These are phyloP conservation scores for Saturnia pavonia DNA, from an alignment of 2,888 invertebrate species.

Conservation along the genomic window DNA sequence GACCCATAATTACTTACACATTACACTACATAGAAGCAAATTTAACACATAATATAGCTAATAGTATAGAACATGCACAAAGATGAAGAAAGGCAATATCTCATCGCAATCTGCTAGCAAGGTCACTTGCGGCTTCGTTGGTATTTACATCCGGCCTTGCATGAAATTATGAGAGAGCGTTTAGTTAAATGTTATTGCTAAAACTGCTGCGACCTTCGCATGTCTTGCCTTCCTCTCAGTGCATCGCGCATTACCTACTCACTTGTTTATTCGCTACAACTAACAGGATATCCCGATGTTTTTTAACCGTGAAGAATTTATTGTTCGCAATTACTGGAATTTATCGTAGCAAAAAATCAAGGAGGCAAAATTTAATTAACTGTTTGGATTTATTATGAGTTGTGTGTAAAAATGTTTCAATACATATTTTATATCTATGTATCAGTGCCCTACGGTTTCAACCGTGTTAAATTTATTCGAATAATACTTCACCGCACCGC, in stretches of 20 bases:
- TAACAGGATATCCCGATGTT: background rate
- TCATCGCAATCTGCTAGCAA: slow-evolving; percentile 32
- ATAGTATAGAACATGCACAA: slow-evolving; percentile 12
- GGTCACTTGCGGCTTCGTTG: slow-evolving; percentile 42
- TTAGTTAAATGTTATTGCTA: slow-evolving; percentile 29
- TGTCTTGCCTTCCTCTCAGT: slow-evolving; percentile 27
- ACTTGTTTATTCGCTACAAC: background rate
- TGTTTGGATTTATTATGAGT: too few species aligned
- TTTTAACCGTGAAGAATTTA: slow-evolving; percentile 1
- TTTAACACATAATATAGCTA: background rate
- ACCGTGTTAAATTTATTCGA: too few species aligned
- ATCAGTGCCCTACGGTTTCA: too few species aligned
- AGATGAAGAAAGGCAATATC: slow-evolving; percentile 47
- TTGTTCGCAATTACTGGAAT: background rate
- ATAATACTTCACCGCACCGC: too few species aligned
- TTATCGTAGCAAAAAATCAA: background rate
- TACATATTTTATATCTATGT: too few species aligned
- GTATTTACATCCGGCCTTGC: slow-evolving; percentile 50
- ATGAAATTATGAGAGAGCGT: slow-evolving; percentile 49
- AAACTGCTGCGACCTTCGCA: slow-evolving; percentile 32
- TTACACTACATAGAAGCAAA: too few species aligned
- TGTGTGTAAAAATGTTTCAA: too few species aligned
- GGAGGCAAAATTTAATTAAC: too few species aligned
- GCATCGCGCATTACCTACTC: background rate
- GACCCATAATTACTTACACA: too few species aligned